These are phyloP conservation scores for Drosophila orosa DNA, from an alignment of 1,140 invertebrate species.

Conservation along the genomic window DNA sequence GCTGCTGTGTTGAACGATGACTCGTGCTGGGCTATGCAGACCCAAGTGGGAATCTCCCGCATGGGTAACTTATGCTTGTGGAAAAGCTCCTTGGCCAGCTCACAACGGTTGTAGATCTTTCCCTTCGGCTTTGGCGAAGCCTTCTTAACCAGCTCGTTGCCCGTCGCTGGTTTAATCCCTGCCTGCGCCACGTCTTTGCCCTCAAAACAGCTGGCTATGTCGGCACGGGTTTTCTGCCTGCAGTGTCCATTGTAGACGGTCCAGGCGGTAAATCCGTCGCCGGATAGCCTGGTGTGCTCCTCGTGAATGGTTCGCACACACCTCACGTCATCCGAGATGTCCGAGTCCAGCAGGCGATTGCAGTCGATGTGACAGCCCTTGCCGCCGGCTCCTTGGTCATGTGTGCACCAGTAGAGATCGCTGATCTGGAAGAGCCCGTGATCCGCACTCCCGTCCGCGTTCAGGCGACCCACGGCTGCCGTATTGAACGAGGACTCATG, in stretches of 20 bases:
- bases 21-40: slow-evolving; percentile 91
- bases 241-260: slow-evolving; percentile 86
- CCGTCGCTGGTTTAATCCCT: slow-evolving; percentile 1
- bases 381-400: slow-evolving; percentile 85
- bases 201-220: slow-evolving; percentile 68
- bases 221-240: slow-evolving; percentile 67
- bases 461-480: slow-evolving; percentile 85
- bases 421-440: slow-evolving; percentile 86
- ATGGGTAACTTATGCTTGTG: slow-evolving; percentile 84
- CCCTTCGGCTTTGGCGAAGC: slow-evolving; percentile 55
- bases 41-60: slow-evolving; percentile 86
- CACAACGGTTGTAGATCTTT: slow-evolving; percentile 88
- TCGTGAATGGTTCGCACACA: slow-evolving; percentile 87
- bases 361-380: slow-evolving; percentile 88
- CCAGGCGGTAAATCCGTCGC: slow-evolving; percentile 90
- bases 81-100: slow-evolving; percentile 87
- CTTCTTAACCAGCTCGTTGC: slow-evolving; percentile 24
- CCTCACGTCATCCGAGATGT: slow-evolving; percentile 88
- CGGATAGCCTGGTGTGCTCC: slow-evolving; percentile 87
- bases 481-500: slow-evolving; percentile 90
- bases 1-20: slow-evolving; percentile 89
- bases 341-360: slow-evolving; percentile 86
- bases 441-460: slow-evolving; percentile 86
- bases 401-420: slow-evolving; percentile 89
- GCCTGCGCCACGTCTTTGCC: slow-evolving; percentile 11